Percentiles rank a stretch among this genome's conserved stretches.
phyloP scores from a whole-genome alignment of 2,797 vertebrate genomes.

The Hypotaenidia philippensis region DNA sequence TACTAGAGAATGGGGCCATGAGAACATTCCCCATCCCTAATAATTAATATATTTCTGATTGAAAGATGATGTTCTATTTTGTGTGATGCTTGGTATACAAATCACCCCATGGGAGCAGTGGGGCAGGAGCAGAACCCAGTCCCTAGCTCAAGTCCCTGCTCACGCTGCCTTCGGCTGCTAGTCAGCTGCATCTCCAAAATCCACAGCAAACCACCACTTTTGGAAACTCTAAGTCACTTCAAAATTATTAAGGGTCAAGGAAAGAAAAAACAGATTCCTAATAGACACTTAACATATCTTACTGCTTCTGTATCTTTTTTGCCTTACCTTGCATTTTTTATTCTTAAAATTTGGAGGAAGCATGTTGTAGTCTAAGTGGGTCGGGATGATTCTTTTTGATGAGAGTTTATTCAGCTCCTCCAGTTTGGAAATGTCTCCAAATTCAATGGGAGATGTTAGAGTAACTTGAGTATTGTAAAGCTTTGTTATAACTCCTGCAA shows the following conservation, averaged over 20 bases:
- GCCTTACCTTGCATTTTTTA: conserved; percentile 79
- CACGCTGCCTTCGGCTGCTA: neutral
- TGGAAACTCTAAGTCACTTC: neutral
- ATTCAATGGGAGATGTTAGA: conserved; percentile 78
- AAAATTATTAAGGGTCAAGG: neutral
- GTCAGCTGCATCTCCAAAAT: neutral
- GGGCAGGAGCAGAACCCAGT: neutral
- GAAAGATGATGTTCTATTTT: neutral
- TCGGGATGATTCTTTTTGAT: conserved; percentile 79
- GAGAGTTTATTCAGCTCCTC: conserved; percentile 73
- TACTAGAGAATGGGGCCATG: neutral
- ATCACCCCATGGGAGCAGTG: neutral
- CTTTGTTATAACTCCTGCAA: conserved; percentile 77
- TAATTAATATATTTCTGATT: neutral
- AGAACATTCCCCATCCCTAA: neutral
- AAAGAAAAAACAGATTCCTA: neutral
- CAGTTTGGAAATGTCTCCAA: conserved; percentile 77
- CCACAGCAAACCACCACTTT: neutral
- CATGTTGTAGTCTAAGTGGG: conserved; percentile 78
- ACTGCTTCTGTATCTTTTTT: neutral
- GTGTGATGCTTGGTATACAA: neutral
- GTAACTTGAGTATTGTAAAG: conserved; percentile 65
- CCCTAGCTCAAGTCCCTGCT: neutral
- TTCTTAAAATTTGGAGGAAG: conserved; percentile 74
- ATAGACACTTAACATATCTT: neutral